A percentile compares a stretch with the other conserved stretches of the same genome.
These are phyloP conservation scores for Trachelus iudaicus DNA, from an alignment of 2,888 invertebrate genomes.

Conservation along the genomic window DNA sequence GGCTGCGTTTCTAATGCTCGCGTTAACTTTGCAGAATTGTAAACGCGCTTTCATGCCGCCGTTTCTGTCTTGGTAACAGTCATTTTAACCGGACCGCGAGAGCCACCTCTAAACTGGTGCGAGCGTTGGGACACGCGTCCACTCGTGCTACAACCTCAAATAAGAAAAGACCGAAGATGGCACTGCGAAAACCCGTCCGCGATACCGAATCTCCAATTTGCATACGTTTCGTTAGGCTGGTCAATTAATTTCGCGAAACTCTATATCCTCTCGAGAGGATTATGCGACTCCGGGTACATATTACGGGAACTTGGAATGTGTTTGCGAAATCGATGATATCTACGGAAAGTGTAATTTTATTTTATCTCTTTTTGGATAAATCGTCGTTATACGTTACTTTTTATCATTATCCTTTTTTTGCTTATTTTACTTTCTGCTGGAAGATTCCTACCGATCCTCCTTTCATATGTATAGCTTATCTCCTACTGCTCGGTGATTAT, in stretches of 20 bases:
- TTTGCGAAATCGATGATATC: neutral
- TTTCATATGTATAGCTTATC: neutral
- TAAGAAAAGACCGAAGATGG: neutral
- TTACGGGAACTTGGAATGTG: neutral
- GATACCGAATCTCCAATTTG: neutral
- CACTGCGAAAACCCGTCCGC: neutral
- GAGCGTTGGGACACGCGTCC: neutral
- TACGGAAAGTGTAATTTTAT: neutral
- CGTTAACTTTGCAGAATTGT: conserved; percentile 42
- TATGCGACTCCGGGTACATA: neutral
- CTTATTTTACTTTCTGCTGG: neutral
- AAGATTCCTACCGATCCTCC: no score
- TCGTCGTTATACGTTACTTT: neutral
- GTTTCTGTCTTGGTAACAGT: conserved; percentile 23
- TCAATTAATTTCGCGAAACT: neutral
- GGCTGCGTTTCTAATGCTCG: conserved; percentile 22
- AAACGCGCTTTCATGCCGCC: conserved; percentile 23
- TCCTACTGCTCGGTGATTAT: neutral
- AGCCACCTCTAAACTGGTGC: neutral
- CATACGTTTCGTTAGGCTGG: neutral
- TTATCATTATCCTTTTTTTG: neutral
- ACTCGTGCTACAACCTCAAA: neutral
- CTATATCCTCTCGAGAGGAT: neutral
- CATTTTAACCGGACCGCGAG: conserved; percentile 14
- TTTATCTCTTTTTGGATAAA: neutral